Conservation (phyloP, 2,888 invertebrate genomes). For the Drosophila mulleri region DNA sequence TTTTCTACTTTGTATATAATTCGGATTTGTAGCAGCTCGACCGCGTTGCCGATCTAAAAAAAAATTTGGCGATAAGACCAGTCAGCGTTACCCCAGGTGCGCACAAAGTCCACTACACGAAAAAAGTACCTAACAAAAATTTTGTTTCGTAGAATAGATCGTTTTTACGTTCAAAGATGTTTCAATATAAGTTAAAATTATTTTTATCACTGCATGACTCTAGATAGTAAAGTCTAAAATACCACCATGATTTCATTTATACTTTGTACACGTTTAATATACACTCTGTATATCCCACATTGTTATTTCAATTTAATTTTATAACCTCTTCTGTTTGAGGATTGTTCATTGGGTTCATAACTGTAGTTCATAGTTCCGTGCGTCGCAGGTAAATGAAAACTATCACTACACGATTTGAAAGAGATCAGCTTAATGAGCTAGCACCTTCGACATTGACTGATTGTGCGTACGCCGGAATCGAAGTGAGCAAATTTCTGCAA, state of each 20-base stretch:
- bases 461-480: slow-evolving; percentile 1
- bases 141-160: background rate
- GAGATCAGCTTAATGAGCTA: slow-evolving; percentile 2
- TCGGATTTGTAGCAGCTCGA: background rate
- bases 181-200: background rate
- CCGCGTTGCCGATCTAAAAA: background rate
- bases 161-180: background rate
- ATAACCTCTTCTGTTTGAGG: background rate
- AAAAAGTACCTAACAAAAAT: background rate
- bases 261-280: background rate
- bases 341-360: background rate
- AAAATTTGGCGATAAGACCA: slow-evolving; percentile 34
- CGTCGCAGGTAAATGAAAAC: background rate
- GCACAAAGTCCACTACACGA: slow-evolving; percentile 37
- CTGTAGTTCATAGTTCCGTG: background rate
- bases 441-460: slow-evolving; percentile 4
- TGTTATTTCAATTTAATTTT: background rate
- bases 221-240: background rate
- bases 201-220: background rate
- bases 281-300: background rate
- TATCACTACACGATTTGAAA: background rate
- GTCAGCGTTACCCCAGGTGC: slow-evolving; percentile 14
- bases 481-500: slow-evolving; percentile 1
- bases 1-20: background rate
- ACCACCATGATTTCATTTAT: no score